phyloP scores from a whole-genome alignment of 1,140 invertebrate genomes.

The Caenorhabditis brenneri region DNA sequence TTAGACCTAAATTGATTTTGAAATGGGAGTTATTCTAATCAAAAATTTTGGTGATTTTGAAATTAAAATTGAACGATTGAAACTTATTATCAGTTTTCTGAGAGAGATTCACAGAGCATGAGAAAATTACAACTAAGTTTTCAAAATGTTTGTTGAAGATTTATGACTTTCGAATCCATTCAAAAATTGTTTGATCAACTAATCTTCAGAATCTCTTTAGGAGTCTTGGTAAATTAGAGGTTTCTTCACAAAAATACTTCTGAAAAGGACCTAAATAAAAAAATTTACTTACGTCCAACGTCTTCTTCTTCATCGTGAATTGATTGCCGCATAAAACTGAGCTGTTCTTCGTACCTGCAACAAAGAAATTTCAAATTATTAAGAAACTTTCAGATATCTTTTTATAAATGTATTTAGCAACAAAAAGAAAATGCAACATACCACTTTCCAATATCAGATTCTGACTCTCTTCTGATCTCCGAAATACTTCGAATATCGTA shows the following conservation, averaged over 20 bases:
- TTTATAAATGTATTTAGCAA: not conserved
- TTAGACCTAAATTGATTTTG: not conserved
- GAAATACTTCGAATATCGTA: conserved; percentile 30
- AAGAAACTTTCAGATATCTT: not conserved
- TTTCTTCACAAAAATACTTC: too few species aligned
- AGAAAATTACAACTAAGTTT: too few species aligned
- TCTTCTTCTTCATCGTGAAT: conserved; percentile 55
- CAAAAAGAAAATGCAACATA: not conserved
- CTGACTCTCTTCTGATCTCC: conserved; percentile 15
- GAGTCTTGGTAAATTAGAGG: too few species aligned
- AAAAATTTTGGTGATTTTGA: too few species aligned
- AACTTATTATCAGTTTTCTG: too few species aligned
- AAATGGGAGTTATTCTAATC: not conserved
- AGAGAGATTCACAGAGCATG: too few species aligned
- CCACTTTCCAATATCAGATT: conserved; percentile 29
- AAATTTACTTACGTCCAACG: conserved; percentile 7
- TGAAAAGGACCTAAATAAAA: too few species aligned
- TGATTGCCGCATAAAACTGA: conserved; percentile 53
- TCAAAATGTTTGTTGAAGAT: too few species aligned
- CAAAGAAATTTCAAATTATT: not conserved
- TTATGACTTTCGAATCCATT: too few species aligned
- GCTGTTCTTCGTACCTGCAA: conserved; percentile 54
- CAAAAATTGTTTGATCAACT: too few species aligned
- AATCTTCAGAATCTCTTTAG: too few species aligned
- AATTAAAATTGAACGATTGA: too few species aligned